Evolutionary conservation across 2,888 invertebrate species (phyloP).

Genomic region (Deilephila porcellus): DNA sequence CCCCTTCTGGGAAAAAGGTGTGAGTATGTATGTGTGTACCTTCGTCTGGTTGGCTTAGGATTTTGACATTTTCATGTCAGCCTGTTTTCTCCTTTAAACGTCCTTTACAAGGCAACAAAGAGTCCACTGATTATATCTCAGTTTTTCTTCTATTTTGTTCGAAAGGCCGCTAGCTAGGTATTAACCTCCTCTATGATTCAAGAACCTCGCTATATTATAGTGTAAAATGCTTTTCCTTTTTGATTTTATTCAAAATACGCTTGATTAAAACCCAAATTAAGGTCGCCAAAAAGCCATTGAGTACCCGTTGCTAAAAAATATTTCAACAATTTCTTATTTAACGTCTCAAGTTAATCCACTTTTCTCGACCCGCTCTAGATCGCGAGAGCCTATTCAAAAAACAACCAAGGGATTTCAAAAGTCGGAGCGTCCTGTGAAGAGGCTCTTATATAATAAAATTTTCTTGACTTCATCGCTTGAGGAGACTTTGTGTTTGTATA

Average conservation of each 20-base stretch:
- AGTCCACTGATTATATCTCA: too few species aligned
- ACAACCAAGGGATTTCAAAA: slow-evolving; percentile 17
- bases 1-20: too few species aligned
- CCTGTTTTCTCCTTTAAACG: too few species aligned
- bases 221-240: background rate
- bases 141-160: too few species aligned
- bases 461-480: background rate
- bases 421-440: background rate
- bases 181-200: too few species aligned
- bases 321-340: slow-evolving; percentile 13
- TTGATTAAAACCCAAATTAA: background rate
- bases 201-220: too few species aligned
- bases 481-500: background rate
- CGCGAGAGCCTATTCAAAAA: slow-evolving; percentile 5
- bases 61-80: too few species aligned
- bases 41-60: too few species aligned
- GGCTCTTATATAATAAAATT: background rate
- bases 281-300: background rate
- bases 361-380: slow-evolving; percentile 7
- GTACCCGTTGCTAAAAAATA: background rate
- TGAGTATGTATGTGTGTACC: too few species aligned
- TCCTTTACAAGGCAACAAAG: too few species aligned
- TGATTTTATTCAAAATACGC: background rate
- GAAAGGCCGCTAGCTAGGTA: too few species aligned
- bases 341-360: slow-evolving; percentile 18